These are phyloP conservation scores for Pachydiplax longipennis DNA, from an alignment of 2,888 invertebrate genomes.

Conservation along the genomic window DNA sequence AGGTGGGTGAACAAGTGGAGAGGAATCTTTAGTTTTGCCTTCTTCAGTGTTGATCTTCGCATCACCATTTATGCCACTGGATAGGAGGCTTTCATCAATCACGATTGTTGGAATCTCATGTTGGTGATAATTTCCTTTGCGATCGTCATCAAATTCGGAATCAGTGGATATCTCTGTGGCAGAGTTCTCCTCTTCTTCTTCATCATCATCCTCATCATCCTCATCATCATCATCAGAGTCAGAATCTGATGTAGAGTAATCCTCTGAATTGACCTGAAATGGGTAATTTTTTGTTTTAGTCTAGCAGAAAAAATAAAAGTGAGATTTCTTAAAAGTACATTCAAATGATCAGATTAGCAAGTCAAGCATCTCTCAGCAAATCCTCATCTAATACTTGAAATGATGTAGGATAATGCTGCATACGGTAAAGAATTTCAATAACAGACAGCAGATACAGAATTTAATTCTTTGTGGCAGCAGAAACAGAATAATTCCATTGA, in stretches of 20 bases:
- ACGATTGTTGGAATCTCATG: conserved; percentile 78
- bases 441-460: no score
- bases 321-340: no score
- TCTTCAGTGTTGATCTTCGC: neutral
- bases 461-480: no score
- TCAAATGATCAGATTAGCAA: no score
- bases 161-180: conserved; percentile 93
- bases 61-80: conserved; percentile 19
- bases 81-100: conserved; percentile 66
- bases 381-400: no score
- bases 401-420: no score
- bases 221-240: conserved; percentile 57
- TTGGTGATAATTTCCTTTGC: conserved; percentile 70
- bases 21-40: conserved; percentile 50
- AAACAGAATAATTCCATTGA: no score
- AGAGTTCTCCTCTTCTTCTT: conserved; percentile 75
- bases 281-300: neutral
- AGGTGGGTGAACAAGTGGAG: conserved; percentile 50
- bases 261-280: conserved; percentile 36
- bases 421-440: no score
- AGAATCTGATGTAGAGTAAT: conserved; percentile 14
- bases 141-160: conserved; percentile 89
- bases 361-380: no score
- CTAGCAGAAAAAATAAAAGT: neutral
- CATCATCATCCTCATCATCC: conserved; percentile 60